Conservation (phyloP, 64 coral and sea anemone species). For the Stichodactyla mertensii region DNA sequence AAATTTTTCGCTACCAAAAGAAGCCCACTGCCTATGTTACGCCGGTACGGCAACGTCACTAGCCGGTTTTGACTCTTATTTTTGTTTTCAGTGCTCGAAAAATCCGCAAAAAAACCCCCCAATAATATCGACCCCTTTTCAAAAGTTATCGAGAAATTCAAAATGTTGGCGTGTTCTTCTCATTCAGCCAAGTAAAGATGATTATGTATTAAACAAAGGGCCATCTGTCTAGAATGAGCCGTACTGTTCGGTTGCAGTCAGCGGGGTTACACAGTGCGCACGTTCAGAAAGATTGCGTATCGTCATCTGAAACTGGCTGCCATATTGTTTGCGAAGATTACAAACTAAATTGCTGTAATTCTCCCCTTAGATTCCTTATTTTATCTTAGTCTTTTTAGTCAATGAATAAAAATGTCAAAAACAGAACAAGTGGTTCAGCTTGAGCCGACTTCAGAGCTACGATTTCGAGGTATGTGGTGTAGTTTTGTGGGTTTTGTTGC, state of each 20-base stretch:
- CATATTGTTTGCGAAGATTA: conserved; percentile 66
- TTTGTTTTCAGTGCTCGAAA: no score
- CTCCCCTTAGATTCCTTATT: conserved; percentile 28
- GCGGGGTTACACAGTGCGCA: conserved; percentile 21
- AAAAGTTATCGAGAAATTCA: neutral
- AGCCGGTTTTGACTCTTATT: no score
- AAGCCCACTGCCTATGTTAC: no score
- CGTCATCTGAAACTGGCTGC: conserved; percentile 85
- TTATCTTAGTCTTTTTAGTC: conserved; percentile 30
- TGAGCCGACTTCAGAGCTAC: conserved; percentile 77
- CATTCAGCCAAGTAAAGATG: neutral
- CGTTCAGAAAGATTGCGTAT: conserved; percentile 14
- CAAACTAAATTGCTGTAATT: conserved; percentile 28
- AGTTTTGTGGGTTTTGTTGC: neutral
- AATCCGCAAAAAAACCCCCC: no score
- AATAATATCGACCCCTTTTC: no score
- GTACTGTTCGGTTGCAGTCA: conserved; percentile 1
- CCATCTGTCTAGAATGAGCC: neutral
- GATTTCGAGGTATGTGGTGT: conserved; percentile 69
- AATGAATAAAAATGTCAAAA: conserved; percentile 86
- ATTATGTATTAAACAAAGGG: conserved; percentile 13
- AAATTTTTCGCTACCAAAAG: no score
- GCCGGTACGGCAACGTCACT: no score
- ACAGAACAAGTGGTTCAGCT: conserved; percentile 87
- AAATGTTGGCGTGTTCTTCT: neutral